Conservation (phyloP, 2,888 invertebrate species). For the Argyresthia albistria region DNA sequence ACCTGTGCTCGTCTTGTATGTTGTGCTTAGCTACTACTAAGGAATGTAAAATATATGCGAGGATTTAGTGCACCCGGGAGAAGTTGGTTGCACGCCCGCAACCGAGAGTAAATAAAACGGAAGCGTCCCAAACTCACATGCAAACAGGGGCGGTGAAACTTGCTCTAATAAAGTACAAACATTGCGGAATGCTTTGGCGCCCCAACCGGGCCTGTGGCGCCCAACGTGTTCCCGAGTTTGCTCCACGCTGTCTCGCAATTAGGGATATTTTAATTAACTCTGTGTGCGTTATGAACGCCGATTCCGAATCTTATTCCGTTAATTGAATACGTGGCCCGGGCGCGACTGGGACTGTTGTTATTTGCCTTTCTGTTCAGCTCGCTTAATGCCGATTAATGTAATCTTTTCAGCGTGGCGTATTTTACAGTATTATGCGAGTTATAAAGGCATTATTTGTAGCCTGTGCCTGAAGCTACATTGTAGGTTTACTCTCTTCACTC, state of each 20-base stretch:
- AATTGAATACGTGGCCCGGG: conserved; percentile 49
- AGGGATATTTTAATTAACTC: conserved; percentile 58
- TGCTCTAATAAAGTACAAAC: conserved; percentile 61
- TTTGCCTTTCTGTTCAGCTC: conserved; percentile 26
- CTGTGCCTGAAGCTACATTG: background rate
- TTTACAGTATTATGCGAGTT: background rate
- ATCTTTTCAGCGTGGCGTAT: background rate
- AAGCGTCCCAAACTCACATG: conserved; percentile 33
- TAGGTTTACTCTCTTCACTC: background rate
- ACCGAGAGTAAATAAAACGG: conserved; percentile 31
- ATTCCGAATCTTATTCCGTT: conserved; percentile 52
- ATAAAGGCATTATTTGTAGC: background rate
- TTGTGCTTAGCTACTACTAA: no score
- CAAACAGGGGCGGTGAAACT: conserved; percentile 49
- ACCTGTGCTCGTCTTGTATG: no score
- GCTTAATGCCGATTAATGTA: conserved; percentile 10
- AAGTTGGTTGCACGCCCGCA: background rate
- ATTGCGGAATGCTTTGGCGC: conserved; percentile 25
- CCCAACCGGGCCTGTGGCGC: conserved; percentile 21
- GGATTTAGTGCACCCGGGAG: background rate
- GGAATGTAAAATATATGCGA: background rate
- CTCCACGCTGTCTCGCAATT: conserved; percentile 33
- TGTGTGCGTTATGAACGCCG: conserved; percentile 40
- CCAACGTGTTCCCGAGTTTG: conserved; percentile 20
- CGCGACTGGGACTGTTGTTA: conserved; percentile 27